phyloP scores from a whole-genome alignment of 2,797 vertebrate genomes.

The Sarcoramphus papa region DNA sequence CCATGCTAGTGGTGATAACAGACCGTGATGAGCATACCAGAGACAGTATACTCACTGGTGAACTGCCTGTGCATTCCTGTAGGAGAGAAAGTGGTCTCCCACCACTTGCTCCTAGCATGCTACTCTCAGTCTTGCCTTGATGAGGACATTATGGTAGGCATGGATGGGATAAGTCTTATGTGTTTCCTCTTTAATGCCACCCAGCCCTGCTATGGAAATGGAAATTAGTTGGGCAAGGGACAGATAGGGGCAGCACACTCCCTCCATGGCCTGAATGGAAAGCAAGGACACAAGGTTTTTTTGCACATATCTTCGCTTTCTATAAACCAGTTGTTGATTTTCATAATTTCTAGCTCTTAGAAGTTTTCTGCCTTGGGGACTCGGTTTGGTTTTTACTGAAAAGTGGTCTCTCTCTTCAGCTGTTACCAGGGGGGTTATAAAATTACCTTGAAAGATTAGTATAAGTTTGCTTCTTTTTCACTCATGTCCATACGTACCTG shows the following conservation, averaged over 20 bases:
- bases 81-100: not conserved
- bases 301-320: not conserved
- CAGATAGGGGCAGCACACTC: accelerated
- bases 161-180: not conserved
- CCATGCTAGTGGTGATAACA: not conserved
- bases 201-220: not conserved
- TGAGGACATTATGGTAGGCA: not conserved
- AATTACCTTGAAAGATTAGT: not conserved
- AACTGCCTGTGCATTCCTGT: accelerated
- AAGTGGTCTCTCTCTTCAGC: not conserved
- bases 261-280: not conserved
- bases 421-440: accelerated
- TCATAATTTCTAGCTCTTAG: not conserved
- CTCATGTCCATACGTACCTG: not conserved
- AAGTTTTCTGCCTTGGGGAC: not conserved
- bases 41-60: not conserved
- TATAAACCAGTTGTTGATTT: not conserved
- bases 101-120: not conserved
- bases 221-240: not conserved
- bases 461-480: not conserved
- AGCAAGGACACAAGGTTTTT: not conserved
- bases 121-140: not conserved
- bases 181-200: not conserved
- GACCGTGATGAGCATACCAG: not conserved
- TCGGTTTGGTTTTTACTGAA: not conserved